A percentile compares a stretch with the other conserved stretches of the same genome.
Conservation (phyloP, 2,113 vertebrate species). For the Corythaixoides concolor region DNA sequence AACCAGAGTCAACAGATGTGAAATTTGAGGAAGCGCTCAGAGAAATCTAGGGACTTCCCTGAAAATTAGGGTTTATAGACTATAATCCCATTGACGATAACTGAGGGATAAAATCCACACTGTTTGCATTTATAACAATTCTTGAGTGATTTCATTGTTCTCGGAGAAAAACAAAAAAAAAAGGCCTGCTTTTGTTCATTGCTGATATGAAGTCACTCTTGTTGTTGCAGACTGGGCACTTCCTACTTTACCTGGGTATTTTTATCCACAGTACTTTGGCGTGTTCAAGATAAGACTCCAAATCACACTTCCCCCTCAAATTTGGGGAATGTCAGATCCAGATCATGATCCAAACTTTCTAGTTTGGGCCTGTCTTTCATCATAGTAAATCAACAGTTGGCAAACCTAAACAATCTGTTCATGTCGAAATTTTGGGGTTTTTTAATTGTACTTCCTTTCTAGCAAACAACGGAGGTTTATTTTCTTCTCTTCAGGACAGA, state of each 20-base stretch:
- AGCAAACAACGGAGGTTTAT: conserved; percentile 52
- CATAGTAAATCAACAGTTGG: not conserved
- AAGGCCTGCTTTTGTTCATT: conserved; percentile 55
- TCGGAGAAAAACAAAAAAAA: not conserved
- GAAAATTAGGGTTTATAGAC: conserved; percentile 59
- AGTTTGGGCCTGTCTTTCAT: conserved; percentile 40
- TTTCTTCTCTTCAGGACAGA: conserved; percentile 54
- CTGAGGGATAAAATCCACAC: conserved; percentile 38
- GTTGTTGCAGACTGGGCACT: conserved; percentile 40
- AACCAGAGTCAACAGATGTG: conserved; percentile 33
- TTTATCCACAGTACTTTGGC: conserved; percentile 39
- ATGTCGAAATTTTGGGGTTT: not conserved
- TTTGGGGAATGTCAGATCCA: conserved; percentile 41
- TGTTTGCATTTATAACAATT: conserved; percentile 56
- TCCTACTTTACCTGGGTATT: conserved; percentile 64
- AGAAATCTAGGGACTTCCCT: conserved; percentile 69
- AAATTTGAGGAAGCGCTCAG: conserved; percentile 39
- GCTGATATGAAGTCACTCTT: conserved; percentile 48
- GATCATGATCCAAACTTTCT: conserved; percentile 16
- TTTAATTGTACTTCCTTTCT: conserved; percentile 52
- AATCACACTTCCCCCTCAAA: conserved; percentile 15
- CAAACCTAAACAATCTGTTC: conserved; percentile 37
- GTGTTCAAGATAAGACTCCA: not conserved
- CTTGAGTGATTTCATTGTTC: conserved; percentile 54
- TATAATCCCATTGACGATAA: conserved; percentile 58